Base-by-base conservation (phyloP, 1,140 invertebrate genomes). In the Mycetomoellerius zeteki region DNA sequence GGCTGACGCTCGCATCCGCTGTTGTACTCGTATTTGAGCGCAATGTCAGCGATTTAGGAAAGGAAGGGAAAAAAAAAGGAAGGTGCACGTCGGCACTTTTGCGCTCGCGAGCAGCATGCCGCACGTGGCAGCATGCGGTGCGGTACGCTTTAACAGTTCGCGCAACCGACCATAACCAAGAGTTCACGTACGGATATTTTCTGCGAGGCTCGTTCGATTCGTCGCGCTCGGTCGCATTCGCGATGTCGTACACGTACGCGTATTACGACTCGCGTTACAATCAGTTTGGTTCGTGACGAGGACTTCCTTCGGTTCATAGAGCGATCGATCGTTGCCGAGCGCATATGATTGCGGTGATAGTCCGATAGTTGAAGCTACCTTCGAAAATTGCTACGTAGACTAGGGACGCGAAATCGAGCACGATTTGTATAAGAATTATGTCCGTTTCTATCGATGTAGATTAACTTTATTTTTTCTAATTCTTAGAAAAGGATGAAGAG, bases 231-330 rank as follows among this genome's bases (percentile, higher is more conserved):
- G 30, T n/a, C 62, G 56, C 64, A 69, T 60, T 88, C 27, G 56
- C 77, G 58, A 88, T 88, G 65, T 89, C 60, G 75, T 71, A 72
- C 88, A 89, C 86, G 86, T 88, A 88, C 86, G 33, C 43, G 52
- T 84, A 85, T 88, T 87, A 88, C 86, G 86, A 56, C 86, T 75
- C 37, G 86, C 78, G 67, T 84, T 82, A 87, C 88, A 89, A 89
- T 89, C 77, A 88, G 86, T 88, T 75, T 84, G 58, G 87, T 87
- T 87, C 73, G 87, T 88, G 72, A 69, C 69, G 77, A 75, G 54
- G 37, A 21, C 43, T 43, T 60, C 43, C 67, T 72, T 21, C 67
- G 19, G 8, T 6, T 60, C 80, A 56, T 33, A n/a, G 30, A 50
- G 24, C 33, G 43, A 75, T 84, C 80, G 56, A 84, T 73, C 37